Base-by-base conservation (phyloP, 2,113 vertebrate species). In the Mus spicilegus region DNA sequence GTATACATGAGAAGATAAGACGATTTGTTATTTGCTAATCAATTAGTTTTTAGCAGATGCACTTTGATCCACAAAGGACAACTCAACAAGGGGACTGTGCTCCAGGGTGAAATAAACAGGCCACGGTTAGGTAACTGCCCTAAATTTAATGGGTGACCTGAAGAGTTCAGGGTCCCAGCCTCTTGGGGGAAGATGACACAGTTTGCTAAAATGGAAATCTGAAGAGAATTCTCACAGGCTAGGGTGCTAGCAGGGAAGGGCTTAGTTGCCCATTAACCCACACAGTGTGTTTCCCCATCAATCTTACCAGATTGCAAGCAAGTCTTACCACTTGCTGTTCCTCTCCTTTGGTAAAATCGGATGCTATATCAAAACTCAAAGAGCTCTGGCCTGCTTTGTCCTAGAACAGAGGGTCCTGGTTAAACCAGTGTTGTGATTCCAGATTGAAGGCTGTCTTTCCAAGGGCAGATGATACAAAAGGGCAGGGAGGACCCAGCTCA, bases 11-110 rank as follows among this genome's bases (percentile, higher is more conserved):
- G 65, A 51, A 61, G 72, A 30, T 39, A 82, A 84, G 33, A 51
- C 2, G 11, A 26, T 86, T 82, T 84, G 56, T 81, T 82, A 46
- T 85, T 89, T 95, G n/a, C 30, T 87, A 20, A 93, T 87, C 69
- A 39, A 54, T 95, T 78, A 69, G 42, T 39, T 93, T 93, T 80
- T 69, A 69, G 75, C 69, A 84, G 89, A 92, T 36, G 9, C 22
- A 76, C 85, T 95, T 75, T 87, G 87, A 93, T 94, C 69, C 24
- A 51, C 87, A 89, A 84, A 95, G 20, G 33, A 69, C 69, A 93
- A 33, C 81, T 87, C 36, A 51, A 65, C 70, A 67, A 85, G 91
- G 22, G 33, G 49, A 69, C 58, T 51, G 22, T 76, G 49, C 65
- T 75, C 81, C 42, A 28, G 70, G 87, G 77, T 89, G 63, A 92